Evolutionary conservation across 2,113 vertebrate species (phyloP).

Genomic region (Steatornis caripensis): DNA sequence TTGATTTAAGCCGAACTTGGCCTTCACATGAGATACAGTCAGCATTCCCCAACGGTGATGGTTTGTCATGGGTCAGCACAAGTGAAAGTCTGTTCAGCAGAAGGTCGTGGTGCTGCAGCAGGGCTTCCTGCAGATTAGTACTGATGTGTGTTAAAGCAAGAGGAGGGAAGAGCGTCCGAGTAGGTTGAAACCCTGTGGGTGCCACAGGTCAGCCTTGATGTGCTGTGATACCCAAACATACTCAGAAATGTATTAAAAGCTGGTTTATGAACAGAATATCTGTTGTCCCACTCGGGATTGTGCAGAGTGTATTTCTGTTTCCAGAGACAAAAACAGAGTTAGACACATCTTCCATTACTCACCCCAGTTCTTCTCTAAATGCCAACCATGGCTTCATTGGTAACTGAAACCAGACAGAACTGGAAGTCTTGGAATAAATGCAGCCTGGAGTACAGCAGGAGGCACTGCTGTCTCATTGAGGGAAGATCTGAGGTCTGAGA

Average conservation of each 20-base stretch:
- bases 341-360: background rate
- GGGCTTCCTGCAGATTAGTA: background rate
- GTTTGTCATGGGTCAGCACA: slow-evolving; percentile 35
- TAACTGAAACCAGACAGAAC: background rate
- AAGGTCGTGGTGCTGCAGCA: background rate
- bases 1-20: slow-evolving; percentile 32
- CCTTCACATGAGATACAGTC: background rate
- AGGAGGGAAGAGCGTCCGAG: background rate
- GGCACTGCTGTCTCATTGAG: slow-evolving; percentile 7
- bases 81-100: background rate
- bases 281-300: background rate
- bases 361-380: background rate
- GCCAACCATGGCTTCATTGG: background rate
- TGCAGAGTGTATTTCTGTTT: background rate
- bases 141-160: background rate
- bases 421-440: background rate
- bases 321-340: too few relatives aligned
- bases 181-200: background rate
- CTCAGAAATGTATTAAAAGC: background rate
- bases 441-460: slow-evolving; percentile 27
- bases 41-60: background rate
- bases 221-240: background rate
- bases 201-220: background rate
- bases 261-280: background rate
- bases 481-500: background rate